Percentiles rank a stretch among this genome's conserved stretches.
phyloP scores from a whole-genome alignment of 2,113 vertebrate species.

The Centropristis striata region DNA sequence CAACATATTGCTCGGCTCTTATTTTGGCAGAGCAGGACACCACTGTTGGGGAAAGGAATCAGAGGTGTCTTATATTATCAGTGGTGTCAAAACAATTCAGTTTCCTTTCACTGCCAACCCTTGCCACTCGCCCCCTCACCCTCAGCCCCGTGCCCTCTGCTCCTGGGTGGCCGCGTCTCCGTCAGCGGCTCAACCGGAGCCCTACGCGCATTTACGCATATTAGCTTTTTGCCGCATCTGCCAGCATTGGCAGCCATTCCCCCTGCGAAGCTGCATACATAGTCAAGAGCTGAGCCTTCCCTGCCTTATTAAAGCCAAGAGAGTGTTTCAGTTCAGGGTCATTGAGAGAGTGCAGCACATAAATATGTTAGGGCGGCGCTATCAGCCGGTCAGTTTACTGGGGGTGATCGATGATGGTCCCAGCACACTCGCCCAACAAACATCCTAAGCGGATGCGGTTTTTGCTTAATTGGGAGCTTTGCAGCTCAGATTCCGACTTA shows the following conservation, averaged over 20 bases:
- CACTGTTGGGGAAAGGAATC: conserved; percentile 44
- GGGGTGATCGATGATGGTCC: conserved; percentile 85
- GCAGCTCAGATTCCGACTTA: conserved; percentile 75
- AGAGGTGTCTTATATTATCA: conserved; percentile 83
- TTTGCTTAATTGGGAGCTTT: conserved; percentile 90
- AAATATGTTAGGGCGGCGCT: conserved; percentile 84
- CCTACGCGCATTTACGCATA: conserved; percentile 84
- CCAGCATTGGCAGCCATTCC: conserved; percentile 74
- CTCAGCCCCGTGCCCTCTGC: conserved; percentile 54
- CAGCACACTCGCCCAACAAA: conserved; percentile 82
- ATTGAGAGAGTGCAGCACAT: conserved; percentile 77
- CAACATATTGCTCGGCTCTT: no score
- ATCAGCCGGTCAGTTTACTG: conserved; percentile 83
- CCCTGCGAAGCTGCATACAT: conserved; percentile 45
- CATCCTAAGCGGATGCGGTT: conserved; percentile 86
- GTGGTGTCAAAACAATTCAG: conserved; percentile 86
- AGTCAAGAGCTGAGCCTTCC: conserved; percentile 51
- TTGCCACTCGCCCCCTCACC: conserved; percentile 64
- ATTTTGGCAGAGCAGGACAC: no score
- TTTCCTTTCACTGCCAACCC: conserved; percentile 79
- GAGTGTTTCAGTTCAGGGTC: conserved; percentile 81
- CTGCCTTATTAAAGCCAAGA: conserved; percentile 79
- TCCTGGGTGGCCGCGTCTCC: conserved; percentile 76
- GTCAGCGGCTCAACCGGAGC: conserved; percentile 73
- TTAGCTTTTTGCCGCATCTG: conserved; percentile 85